phyloP scores from a whole-genome alignment of 1,140 invertebrate genomes.

The Drosophila kanapiae region DNA sequence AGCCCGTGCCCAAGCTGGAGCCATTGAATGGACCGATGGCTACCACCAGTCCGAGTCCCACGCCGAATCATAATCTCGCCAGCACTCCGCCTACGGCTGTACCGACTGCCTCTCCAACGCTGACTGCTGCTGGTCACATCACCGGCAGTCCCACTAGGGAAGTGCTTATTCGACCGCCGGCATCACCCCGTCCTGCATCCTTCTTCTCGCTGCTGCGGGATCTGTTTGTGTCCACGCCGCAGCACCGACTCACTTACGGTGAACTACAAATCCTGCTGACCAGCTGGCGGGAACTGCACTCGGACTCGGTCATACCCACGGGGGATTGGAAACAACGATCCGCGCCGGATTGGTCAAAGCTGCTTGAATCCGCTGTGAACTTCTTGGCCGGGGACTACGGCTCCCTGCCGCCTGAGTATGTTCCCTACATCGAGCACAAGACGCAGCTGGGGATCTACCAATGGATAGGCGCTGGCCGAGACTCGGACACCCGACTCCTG shows the following conservation, averaged over 20 bases:
- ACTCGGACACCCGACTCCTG: conserved; percentile 92
- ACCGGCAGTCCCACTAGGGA: conserved; percentile 23
- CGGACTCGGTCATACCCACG: conserved; percentile 86
- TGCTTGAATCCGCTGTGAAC: conserved; percentile 92
- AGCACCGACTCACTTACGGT: conserved; percentile 91
- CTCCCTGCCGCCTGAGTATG: conserved; percentile 94
- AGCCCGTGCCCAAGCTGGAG: conserved; percentile 61
- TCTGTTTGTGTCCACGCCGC: conserved; percentile 92
- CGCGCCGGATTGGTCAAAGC: conserved; percentile 90
- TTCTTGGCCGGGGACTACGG: conserved; percentile 95
- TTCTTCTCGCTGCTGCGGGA: conserved; percentile 94
- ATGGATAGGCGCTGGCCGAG: conserved; percentile 98
- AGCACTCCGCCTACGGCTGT: neutral
- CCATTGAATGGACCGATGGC: conserved; percentile 40
- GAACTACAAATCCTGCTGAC: conserved; percentile 91
- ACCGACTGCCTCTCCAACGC: neutral
- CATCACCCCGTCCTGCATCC: conserved; percentile 90
- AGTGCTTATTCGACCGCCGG: conserved; percentile 21
- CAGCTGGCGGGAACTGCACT: conserved; percentile 91
- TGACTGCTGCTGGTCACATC: conserved; percentile 3
- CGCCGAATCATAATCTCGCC: neutral
- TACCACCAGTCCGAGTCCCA: conserved; percentile 15
- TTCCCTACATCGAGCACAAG: conserved; percentile 97
- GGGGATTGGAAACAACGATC: conserved; percentile 91
- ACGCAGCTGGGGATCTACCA: conserved; percentile 90